These are phyloP conservation scores for Stercorarius parasiticus DNA, from an alignment of 2,113 vertebrate species.

Conservation along the genomic window DNA sequence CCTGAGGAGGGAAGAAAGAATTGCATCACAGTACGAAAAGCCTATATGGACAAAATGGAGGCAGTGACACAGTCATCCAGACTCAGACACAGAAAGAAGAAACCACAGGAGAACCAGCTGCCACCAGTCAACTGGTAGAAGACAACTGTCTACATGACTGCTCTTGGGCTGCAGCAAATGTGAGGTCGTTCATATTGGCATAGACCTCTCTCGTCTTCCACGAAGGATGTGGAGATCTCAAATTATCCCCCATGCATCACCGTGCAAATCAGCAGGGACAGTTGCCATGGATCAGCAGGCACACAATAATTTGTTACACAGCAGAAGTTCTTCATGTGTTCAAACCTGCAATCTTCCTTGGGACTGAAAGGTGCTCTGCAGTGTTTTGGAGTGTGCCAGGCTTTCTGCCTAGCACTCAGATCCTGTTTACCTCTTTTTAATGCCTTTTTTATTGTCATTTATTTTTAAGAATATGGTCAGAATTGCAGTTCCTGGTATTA, in stretches of 20 bases:
- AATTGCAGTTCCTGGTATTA: not conserved
- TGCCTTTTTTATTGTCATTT: not conserved
- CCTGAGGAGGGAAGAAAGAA: not conserved
- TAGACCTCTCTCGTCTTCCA: not conserved
- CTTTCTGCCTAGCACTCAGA: not conserved
- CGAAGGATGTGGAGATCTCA: not conserved
- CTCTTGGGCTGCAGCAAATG: not conserved
- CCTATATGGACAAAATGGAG: not conserved
- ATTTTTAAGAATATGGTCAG: not conserved
- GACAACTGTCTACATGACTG: not conserved
- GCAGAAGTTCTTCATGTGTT: not conserved
- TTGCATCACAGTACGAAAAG: not conserved
- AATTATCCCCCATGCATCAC: not conserved
- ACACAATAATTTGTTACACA: not conserved
- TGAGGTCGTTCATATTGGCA: not conserved
- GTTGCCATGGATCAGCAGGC: conserved; percentile 8
- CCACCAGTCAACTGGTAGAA: not conserved
- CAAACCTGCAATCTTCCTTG: not conserved
- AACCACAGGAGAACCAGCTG: not conserved
- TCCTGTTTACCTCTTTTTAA: not conserved
- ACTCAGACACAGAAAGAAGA: not conserved
- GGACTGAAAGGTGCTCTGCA: not conserved
- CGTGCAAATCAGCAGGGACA: not conserved
- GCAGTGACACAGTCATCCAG: not conserved
- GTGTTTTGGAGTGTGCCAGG: not conserved